phyloP scores from a whole-genome alignment of 2,113 vertebrate species.

The Boleophthalmus pectinirostris region DNA sequence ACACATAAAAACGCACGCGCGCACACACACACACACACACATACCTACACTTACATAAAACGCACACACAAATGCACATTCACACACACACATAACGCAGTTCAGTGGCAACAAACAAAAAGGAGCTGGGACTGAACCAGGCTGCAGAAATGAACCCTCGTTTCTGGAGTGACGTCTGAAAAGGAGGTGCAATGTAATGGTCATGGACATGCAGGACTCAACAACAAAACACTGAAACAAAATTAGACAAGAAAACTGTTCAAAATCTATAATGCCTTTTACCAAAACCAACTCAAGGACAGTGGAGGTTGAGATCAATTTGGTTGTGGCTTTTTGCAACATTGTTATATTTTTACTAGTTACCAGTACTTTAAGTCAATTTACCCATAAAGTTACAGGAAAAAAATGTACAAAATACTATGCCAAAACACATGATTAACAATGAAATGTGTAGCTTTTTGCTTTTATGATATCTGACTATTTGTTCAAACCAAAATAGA shows the following conservation, averaged over 20 bases:
- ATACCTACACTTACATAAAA: no score
- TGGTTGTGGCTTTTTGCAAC: not conserved
- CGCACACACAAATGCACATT: no score
- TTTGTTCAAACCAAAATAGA: no score
- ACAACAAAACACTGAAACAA: not conserved
- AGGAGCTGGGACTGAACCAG: constrained; percentile 63
- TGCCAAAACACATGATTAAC: no score
- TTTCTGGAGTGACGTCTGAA: constrained; percentile 72
- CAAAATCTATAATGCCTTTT: constrained; percentile 30
- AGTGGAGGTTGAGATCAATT: not conserved
- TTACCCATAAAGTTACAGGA: no score
- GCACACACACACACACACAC: constrained; percentile 1
- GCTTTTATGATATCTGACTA: no score
- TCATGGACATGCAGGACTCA: constrained; percentile 38
- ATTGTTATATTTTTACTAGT: not conserved
- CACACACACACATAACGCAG: constrained; percentile 8
- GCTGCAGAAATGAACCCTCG: constrained; percentile 82
- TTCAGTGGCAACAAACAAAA: constrained; percentile 49
- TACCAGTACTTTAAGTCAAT: no score
- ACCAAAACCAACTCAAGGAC: constrained; percentile 22
- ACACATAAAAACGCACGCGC: no score
- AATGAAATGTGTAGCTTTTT: no score
- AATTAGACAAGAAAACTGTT: not conserved
- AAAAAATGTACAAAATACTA: no score
- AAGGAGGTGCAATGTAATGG: constrained; percentile 22